Conservation (phyloP, 2,888 invertebrate genomes). For the Baronia brevicornis region DNA sequence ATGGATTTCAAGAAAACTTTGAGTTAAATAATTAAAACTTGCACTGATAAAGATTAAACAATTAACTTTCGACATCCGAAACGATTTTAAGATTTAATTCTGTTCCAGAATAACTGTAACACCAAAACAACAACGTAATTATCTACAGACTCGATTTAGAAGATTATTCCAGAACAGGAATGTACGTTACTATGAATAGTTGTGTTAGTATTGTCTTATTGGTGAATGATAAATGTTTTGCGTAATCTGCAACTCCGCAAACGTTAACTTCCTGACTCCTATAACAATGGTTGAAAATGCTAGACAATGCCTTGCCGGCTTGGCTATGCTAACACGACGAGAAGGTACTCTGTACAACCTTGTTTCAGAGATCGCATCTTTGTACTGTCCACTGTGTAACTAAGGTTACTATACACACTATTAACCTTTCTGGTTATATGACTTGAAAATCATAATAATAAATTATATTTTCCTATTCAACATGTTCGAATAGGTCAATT, state of each 20-base stretch:
- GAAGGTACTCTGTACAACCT: conserved; percentile 33
- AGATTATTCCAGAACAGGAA: too few species aligned
- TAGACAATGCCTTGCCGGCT: conserved; percentile 42
- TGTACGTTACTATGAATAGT: conserved; percentile 5
- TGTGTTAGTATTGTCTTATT: conserved; percentile 4
- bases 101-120: too few species aligned
- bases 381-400: conserved; percentile 3
- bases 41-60: too few species aligned
- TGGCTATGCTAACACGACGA: conserved; percentile 47
- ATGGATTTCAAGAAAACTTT: too few species aligned
- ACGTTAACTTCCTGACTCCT: conserved; percentile 34
- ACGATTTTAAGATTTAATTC: too few species aligned
- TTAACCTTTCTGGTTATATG: not conserved
- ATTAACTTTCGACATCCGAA: too few species aligned
- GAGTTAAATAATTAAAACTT: too few species aligned
- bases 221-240: conserved; percentile 10
- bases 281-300: conserved; percentile 37
- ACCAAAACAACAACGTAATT: too few species aligned
- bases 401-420: conserved; percentile 2
- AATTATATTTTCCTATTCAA: not conserved
- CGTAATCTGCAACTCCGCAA: conserved; percentile 12
- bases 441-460: not conserved
- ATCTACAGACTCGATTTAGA: too few species aligned
- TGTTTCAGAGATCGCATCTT: conserved; percentile 27
- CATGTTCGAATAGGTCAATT: too few species aligned